Evolutionary conservation across 2,113 vertebrate genomes (phyloP).

Genomic region (Thamnophis sirtalis): DNA sequence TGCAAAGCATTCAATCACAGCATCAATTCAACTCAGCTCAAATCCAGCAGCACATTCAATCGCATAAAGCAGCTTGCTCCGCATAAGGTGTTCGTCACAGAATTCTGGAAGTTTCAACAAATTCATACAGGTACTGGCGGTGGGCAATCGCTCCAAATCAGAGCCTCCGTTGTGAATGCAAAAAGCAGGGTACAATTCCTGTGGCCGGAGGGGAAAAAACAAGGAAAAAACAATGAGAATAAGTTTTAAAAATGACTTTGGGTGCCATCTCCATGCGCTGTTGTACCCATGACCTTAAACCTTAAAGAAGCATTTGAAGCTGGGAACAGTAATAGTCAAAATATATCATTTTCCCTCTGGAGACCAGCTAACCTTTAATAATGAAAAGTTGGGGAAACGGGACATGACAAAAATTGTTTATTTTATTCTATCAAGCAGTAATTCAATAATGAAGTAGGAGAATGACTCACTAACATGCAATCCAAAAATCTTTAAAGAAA

Average conservation of each 20-base stretch:
- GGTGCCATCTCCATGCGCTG: background rate
- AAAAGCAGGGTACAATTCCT: conserved; percentile 97
- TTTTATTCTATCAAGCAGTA: background rate
- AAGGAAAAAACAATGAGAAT: background rate
- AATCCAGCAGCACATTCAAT: conserved; percentile 97
- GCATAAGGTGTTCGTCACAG: conserved; percentile 87
- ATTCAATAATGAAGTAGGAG: background rate
- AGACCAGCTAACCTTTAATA: background rate
- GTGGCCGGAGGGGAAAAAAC: conserved; percentile 20
- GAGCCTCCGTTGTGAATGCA: conserved; percentile 95
- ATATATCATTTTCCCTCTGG: background rate
- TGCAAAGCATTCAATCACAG: conserved; percentile 28
- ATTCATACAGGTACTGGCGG: conserved; percentile 99
- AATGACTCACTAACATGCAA: background rate
- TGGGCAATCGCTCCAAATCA: conserved; percentile 92
- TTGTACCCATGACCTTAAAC: background rate
- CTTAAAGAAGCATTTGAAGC: background rate
- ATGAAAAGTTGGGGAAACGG: background rate
- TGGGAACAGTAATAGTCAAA: background rate
- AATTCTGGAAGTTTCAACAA: conserved; percentile 97
- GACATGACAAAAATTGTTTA: background rate
- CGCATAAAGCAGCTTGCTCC: conserved; percentile 93
- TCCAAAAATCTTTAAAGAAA: background rate
- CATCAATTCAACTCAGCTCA: conserved; percentile 76
- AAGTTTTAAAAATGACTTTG: background rate